phyloP scores from a whole-genome alignment of 2,888 invertebrate species.

The Anodontia alba region DNA sequence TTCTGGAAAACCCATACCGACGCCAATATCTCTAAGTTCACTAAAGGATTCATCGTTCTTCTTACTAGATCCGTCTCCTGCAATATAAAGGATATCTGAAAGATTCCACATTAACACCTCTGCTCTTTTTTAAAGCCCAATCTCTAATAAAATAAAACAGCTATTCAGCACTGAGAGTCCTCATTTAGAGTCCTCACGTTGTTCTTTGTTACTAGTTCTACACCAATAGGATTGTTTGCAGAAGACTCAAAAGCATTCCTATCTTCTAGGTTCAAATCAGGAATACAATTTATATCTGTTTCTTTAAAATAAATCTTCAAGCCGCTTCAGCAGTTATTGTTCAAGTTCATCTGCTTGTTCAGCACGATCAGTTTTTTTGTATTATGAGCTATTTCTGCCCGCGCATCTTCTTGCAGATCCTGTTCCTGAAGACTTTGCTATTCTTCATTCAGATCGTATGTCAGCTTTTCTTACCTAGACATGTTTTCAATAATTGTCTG shows the following conservation, averaged over 20 bases:
- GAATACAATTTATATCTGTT: too few relatives aligned
- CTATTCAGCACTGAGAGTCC: too few relatives aligned
- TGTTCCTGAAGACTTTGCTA: constrained; percentile 22
- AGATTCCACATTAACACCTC: too few relatives aligned
- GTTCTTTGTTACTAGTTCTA: not conserved
- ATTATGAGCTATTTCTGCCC: constrained; percentile 35
- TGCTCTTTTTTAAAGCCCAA: not conserved
- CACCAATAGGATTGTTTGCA: too few relatives aligned
- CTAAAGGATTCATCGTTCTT: too few relatives aligned
- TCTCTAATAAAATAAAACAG: not conserved
- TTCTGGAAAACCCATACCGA: too few relatives aligned
- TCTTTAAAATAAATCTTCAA: too few relatives aligned
- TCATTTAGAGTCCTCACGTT: not conserved
- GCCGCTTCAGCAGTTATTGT: not conserved
- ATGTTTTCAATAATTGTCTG: constrained; percentile 22
- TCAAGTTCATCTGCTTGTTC: constrained; percentile 16
- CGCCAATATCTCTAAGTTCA: too few relatives aligned
- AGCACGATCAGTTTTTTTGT: constrained; percentile 10
- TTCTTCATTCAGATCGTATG: constrained; percentile 32
- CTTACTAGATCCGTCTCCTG: too few relatives aligned
- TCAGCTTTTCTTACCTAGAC: constrained; percentile 26
- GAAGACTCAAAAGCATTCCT: too few relatives aligned
- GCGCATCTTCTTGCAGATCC: not conserved
- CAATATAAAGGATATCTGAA: too few relatives aligned
- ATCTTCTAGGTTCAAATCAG: too few relatives aligned